Percentiles rank a stretch among this genome's conserved stretches.
phyloP scores from a whole-genome alignment of 2,888 invertebrate species.

The Epinotia ramella region DNA sequence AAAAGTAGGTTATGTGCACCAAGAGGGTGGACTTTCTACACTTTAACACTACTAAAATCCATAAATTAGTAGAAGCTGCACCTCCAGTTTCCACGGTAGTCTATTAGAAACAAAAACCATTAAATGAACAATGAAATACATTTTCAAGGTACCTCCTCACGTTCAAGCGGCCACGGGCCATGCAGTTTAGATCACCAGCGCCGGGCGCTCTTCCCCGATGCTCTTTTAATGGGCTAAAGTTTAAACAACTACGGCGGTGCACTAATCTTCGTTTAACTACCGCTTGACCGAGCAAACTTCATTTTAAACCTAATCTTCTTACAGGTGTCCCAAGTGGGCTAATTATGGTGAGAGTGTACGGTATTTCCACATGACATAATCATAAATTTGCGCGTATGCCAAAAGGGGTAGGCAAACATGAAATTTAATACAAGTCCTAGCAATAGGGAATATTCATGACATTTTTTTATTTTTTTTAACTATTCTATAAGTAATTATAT shows the following conservation, averaged over 20 bases:
- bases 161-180: background rate
- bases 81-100: too few species aligned
- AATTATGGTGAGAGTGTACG: slow-evolving; percentile 52
- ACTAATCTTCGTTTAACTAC: slow-evolving; percentile 60
- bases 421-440: background rate
- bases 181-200: slow-evolving; percentile 20
- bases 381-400: background rate
- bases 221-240: slow-evolving; percentile 62
- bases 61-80: too few species aligned
- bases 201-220: slow-evolving; percentile 51
- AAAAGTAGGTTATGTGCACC: too few species aligned
- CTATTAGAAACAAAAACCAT: background rate
- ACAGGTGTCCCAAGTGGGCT: slow-evolving; percentile 38
- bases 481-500: too few species aligned
- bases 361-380: background rate
- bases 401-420: background rate
- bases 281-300: slow-evolving; percentile 50
- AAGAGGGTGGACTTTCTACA: too few species aligned
- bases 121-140: background rate
- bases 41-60: too few species aligned
- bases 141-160: background rate
- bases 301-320: slow-evolving; percentile 23
- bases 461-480: too few species aligned
- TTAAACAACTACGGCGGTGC: slow-evolving; percentile 56
- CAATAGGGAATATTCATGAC: too few species aligned